Conservation (phyloP, 2,113 vertebrate species). For the Heloderma charlesbogerti region DNA sequence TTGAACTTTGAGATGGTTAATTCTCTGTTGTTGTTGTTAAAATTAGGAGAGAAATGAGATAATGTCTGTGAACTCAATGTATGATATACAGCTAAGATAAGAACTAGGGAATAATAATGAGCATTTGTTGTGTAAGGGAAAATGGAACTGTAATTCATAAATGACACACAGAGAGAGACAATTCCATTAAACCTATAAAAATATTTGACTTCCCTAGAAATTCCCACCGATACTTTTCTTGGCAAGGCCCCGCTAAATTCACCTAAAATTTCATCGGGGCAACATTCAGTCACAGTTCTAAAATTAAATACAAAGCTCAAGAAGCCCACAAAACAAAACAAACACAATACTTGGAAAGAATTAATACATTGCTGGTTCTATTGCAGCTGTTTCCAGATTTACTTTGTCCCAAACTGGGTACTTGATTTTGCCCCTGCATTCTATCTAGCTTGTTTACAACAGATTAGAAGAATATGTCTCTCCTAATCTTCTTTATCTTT, state of each 20-base stretch:
- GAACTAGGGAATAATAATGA: no score
- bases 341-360: background rate
- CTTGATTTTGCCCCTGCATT: background rate
- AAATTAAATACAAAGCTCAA: background rate
- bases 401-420: background rate
- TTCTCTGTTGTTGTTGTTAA: no score
- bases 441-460: background rate
- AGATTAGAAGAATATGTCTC: constrained; percentile 24
- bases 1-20: no score
- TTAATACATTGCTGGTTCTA: background rate
- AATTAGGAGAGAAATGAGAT: no score
- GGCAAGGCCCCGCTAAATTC: no score
- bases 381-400: background rate
- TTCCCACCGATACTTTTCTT: background rate
- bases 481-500: background rate
- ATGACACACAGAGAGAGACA: no score
- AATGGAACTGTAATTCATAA: no score
- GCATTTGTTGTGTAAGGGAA: no score
- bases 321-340: background rate
- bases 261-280: background rate
- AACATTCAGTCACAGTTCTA: background rate
- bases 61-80: no score
- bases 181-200: background rate
- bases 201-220: background rate
- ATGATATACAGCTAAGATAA: no score